Evolutionary conservation across 2,888 invertebrate species (phyloP).

Genomic region (Pristionchus maxplancki): DNA sequence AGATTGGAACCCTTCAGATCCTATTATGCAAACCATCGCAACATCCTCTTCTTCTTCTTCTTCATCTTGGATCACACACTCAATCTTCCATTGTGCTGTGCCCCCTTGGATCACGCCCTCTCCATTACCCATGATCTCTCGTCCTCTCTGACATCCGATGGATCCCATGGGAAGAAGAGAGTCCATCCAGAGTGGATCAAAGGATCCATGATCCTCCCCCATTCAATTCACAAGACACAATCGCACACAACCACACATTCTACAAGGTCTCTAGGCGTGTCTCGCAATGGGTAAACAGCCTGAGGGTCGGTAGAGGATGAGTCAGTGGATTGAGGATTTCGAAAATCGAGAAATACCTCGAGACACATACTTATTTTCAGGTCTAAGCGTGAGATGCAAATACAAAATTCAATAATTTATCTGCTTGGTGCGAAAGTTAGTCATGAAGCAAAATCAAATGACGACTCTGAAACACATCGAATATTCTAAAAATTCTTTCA

Average conservation of each 20-base stretch:
- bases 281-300: constrained; percentile 31
- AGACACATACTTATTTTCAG: too few species aligned
- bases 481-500: background rate
- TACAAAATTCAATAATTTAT: too few species aligned
- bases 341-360: background rate
- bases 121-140: background rate
- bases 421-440: too few species aligned
- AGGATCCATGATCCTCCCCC: constrained; percentile 17
- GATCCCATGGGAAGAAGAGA: background rate
- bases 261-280: constrained; percentile 16
- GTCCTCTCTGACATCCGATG: background rate
- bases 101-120: background rate
- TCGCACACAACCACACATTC: constrained; percentile 6
- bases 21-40: constrained; percentile 26
- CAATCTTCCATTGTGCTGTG: background rate
- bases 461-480: too few species aligned
- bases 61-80: background rate
- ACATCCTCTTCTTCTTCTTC: too few species aligned
- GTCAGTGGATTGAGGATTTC: background rate
- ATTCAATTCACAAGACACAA: constrained; percentile 16
- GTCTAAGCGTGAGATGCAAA: too few species aligned
- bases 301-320: background rate
- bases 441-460: too few species aligned
- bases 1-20: background rate
- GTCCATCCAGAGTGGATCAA: constrained; percentile 10